Evolutionary conservation across 2,113 vertebrate species (phyloP), one percentile per base, ranked within the genome.

Genomic region (Sceloporus undulatus): DNA sequence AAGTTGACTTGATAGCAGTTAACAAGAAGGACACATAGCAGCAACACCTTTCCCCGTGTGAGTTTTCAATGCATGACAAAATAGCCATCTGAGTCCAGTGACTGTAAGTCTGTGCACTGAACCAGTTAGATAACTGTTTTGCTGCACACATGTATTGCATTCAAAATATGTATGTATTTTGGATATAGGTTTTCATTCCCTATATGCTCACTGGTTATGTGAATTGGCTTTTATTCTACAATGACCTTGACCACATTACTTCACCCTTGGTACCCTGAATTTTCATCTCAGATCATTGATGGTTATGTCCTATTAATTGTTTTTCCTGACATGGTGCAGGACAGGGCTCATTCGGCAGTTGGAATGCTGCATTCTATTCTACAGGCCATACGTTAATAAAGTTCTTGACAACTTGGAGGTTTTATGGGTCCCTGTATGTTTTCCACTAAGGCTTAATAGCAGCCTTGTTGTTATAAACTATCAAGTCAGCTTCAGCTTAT

Each of bases 261-360:
- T 40, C 18, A 2, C 2, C 3, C 14, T 23, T 52, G 75, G 23
- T 56, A 48, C 68, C 16, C 18, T 77, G 56, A 68, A 56, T 52
- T 66, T 54, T 75, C 16, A 68, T 88, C n/a, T 19, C n/a, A 8
- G 21, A n/a, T 88, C 29, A 82, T 18, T 87, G 56, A 21, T 68
- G 59, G 76, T 48, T 76, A 29, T n/a, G 40, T 52, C 10, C 18
- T 21, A 9, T 76, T 81, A 73, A 7, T 68, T 5, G 14, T 77
- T 21, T 76, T 66, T 77, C 56, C 34, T 54, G 38, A 40, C 9
- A 18, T 56, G 48, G 29, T 18, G 5, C 14, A 62, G 13, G 59
- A 14, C 14, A 62, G 13, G 13, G 13, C 3, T 62, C 18, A 62
- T 18, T 62, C 13, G 4, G 48, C 34, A 59, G 56, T 59, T 18